phyloP scores from a whole-genome alignment of 2,888 invertebrate genomes.

The Mythimna albipuncta region DNA sequence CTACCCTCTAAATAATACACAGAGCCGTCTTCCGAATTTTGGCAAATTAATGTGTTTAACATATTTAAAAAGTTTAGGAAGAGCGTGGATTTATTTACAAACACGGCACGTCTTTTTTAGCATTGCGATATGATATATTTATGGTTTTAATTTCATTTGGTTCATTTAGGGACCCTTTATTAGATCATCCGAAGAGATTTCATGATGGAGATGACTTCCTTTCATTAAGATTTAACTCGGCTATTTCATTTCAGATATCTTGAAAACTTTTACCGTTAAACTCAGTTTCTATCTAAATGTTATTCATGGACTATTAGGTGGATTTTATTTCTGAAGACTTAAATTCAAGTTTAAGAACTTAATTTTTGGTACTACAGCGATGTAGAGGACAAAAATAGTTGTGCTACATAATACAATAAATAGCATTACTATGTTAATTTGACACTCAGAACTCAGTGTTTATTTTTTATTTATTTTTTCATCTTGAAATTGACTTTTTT shows the following conservation, averaged over 20 bases:
- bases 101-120: constrained; percentile 49
- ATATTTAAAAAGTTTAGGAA: constrained; percentile 38
- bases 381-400: too few relatives aligned
- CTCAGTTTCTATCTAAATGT: constrained; percentile 23
- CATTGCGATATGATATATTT: constrained; percentile 45
- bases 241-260: constrained; percentile 42
- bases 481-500: too few relatives aligned
- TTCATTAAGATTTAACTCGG: constrained; percentile 54
- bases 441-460: too few relatives aligned
- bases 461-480: too few relatives aligned
- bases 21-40: constrained; percentile 24
- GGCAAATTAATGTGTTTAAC: constrained; percentile 40
- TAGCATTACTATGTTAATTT: too few relatives aligned
- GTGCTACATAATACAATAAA: too few relatives aligned
- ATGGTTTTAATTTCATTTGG: constrained; percentile 41
- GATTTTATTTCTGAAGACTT: neutral
- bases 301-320: constrained; percentile 16
- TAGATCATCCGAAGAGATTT: constrained; percentile 49
- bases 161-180: constrained; percentile 35
- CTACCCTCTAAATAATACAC: neutral
- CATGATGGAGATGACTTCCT: constrained; percentile 53
- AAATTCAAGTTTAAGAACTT: neutral
- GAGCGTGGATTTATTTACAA: constrained; percentile 42
- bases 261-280: constrained; percentile 44
- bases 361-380: too few relatives aligned